Base-by-base conservation (phyloP, 2,113 vertebrate genomes). In the Mirounga angustirostris region DNA sequence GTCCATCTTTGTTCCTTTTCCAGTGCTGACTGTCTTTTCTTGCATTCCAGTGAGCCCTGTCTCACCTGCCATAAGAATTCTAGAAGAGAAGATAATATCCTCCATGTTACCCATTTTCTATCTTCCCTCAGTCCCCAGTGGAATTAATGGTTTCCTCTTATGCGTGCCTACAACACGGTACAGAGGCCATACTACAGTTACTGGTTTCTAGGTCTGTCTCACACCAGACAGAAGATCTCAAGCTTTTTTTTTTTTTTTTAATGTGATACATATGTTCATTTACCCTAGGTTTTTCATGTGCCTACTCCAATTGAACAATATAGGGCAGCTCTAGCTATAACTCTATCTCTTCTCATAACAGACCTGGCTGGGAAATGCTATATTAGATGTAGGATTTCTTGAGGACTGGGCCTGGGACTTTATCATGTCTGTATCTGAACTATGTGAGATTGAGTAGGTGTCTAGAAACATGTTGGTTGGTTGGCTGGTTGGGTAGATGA, bases 341-440 rank as follows among this genome's bases (percentile, higher is more conserved):
- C 6, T 81, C 16, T 67, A 1, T 43, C 30, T 85, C 43, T 61
- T 88, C 46, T 95, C 19, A 33, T 15, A 43, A 26, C 15, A 65
- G 5, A 90, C 16, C 18, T 80, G 54, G 3, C 24, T 82, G 52
- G 93, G 46, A 97, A 81, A 22, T 76, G 4, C n/a, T 80, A 21
- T 28, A 52, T 21, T 95, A 63, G 15, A 1, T 65, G 28, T 33
- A 65, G 63, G 63, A 59, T 67, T 92, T 92, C 74, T 92, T 92
- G 30, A 97, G 40, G 56, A 89, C 3, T 54, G 14, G 13, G 22
- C 22, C 65, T 96, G 73, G 94, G 43, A 91, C n/a, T 96, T 91
- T 71, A 69, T 95, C 69, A 87, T 50, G 12, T 24, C 54, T 93
- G 5, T 59, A 74, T 85, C 8, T 3, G 97, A 82, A 97, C 14